Percentiles rank a stretch among this genome's conserved stretches.
Conservation (phyloP, 1,140 invertebrate genomes). For the Aphaenogaster rudis region DNA sequence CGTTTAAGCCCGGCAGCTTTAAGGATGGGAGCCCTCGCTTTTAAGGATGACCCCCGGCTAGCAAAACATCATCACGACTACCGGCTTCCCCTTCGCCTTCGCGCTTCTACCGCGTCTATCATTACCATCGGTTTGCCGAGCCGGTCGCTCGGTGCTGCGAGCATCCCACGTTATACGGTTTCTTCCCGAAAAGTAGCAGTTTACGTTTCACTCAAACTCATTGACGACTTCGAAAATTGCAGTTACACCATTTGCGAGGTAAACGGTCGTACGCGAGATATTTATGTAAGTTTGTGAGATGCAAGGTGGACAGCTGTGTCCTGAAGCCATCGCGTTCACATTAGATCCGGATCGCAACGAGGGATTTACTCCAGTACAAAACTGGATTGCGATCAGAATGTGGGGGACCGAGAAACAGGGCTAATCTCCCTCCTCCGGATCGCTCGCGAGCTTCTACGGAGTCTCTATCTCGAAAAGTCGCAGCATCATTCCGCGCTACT, state of each 20-base stretch:
- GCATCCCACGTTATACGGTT: background rate
- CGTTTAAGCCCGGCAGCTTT: constrained; percentile 32
- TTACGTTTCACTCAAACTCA: constrained; percentile 13
- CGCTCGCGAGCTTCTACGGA: background rate
- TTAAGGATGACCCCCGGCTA: constrained; percentile 42
- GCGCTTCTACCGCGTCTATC: constrained; percentile 24
- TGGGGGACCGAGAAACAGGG: constrained; percentile 13
- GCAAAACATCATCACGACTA: constrained; percentile 58
- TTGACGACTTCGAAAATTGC: background rate
- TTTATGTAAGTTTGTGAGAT: background rate
- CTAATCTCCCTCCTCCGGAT: background rate
- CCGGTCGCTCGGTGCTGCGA: background rate
- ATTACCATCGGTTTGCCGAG: background rate
- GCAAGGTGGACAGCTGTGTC: background rate
- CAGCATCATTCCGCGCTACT: constrained; percentile 38
- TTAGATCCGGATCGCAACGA: constrained; percentile 48
- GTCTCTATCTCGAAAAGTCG: constrained; percentile 14
- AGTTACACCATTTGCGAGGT: background rate
- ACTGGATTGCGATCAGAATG: constrained; percentile 29
- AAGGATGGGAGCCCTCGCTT: constrained; percentile 8
- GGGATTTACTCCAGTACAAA: constrained; percentile 24
- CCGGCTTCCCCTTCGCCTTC: constrained; percentile 27
- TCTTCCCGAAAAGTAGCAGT: background rate
- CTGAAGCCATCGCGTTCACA: background rate
- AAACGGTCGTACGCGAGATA: background rate